Evolutionary conservation across 2,888 invertebrate genomes (phyloP), one percentile per base, ranked within the genome.

Genomic region (Caenorhabditis sp.): DNA sequence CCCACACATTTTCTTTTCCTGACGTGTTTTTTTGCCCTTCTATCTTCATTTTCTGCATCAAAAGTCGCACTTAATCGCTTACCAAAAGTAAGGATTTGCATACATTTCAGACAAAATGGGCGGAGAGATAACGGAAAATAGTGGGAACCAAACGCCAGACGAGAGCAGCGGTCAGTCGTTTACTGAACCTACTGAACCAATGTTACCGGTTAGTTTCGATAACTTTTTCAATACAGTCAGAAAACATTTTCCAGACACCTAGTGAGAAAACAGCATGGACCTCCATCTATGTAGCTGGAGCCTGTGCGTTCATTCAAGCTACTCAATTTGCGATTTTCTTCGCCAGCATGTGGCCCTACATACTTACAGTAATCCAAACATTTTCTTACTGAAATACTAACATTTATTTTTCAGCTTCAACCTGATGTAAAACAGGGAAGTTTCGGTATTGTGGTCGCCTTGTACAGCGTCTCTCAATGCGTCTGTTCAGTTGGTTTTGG

Each of bases 291-390:
- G 75, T 85, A 4, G 77, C 80, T 8, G 88, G 88, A 35, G 49
- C 61, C 28, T 85, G 86, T 41, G 59, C 87, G 0, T 81, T 87
- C 73, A 80, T 87, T 26, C 85, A 85, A 72, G 85, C 86, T 16
- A 85, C 82, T 0, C 88, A 88, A 56, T 88, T 87, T 58, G 64
- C 83, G 10, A 85, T 87, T 14, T 88, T 85, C 41, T 88, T 88
- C 63, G 74, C 82, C 3, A 85, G 84, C 0, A 86, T 87, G 87
- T 88, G 85, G 85, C 88, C 87, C 0, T 88, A 88, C 59, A 76
- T 85, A 31, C 58, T 83, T 1, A 84, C 84, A 12, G 81, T 85
- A 56, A 64, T 44, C n/a, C n/a, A n/a, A n/a, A n/a, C n/a, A n/a
- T 51, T 2, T 6, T n/a, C n/a, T n/a, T n/a, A n/a, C n/a, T n/a